phyloP scores from a whole-genome alignment of 1,140 invertebrate species.

The Procambarus virginalis region DNA sequence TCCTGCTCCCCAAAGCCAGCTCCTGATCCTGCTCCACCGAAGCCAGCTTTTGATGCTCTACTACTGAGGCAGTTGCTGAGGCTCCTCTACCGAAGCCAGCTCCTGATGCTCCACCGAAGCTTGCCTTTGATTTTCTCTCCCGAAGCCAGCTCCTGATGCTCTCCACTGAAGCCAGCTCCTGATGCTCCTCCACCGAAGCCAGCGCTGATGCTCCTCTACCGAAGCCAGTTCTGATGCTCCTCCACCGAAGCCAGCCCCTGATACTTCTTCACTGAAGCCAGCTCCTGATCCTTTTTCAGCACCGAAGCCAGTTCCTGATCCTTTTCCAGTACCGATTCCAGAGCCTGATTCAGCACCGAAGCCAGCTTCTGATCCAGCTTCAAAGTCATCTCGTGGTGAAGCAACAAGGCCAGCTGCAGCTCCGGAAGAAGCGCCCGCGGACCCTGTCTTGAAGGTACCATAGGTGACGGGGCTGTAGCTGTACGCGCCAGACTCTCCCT shows the following conservation, averaged over 20 bases:
- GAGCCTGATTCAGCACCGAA: too few species aligned
- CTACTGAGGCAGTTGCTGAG: too few species aligned
- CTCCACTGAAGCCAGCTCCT: neutral
- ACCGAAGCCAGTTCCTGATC: neutral
- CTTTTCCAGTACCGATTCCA: neutral
- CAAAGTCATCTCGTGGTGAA: neutral
- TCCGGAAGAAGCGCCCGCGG: neutral
- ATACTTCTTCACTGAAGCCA: neutral
- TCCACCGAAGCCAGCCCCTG: neutral
- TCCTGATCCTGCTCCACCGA: too few species aligned
- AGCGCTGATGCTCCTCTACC: neutral
- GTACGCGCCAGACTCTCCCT: conserved; percentile 50
- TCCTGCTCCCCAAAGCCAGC: neutral
- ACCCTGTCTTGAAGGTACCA: neutral
- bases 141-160: neutral
- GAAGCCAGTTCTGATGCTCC: neutral
- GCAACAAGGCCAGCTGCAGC: neutral
- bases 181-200: neutral
- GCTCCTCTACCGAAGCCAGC: too few species aligned
- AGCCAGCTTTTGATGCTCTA: neutral
- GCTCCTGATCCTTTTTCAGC: neutral
- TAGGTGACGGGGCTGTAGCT: neutral
- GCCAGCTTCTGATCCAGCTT: neutral
- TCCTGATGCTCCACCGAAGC: neutral
- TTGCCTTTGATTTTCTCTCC: neutral